A percentile compares a stretch with the other conserved stretches of the same genome.
Evolutionary conservation across 1,140 invertebrate genomes (phyloP).

Genomic region (Euwallacea similis): DNA sequence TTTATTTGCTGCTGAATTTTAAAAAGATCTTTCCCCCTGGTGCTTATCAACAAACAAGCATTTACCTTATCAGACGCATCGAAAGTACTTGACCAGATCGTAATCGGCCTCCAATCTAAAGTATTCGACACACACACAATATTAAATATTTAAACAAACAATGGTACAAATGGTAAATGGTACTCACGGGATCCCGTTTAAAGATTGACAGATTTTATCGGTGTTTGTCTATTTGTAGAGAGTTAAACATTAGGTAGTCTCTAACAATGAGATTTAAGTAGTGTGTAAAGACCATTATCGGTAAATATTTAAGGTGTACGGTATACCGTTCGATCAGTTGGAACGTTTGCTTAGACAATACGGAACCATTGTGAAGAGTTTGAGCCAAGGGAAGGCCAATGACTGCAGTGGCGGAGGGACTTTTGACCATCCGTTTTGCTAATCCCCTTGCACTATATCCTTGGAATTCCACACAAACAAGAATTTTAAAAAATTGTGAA

Average conservation of each 20-base stretch:
- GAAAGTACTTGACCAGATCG: background rate
- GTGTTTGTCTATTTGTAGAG: conserved; percentile 43
- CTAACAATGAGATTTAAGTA: conserved; percentile 43
- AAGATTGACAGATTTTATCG: conserved; percentile 40
- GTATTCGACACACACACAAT: background rate
- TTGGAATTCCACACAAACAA: too few relatives aligned
- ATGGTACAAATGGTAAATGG: conserved; percentile 24
- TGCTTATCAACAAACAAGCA: too few relatives aligned
- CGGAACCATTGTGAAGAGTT: conserved; percentile 28
- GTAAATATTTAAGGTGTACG: conserved; percentile 45
- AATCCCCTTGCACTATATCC: too few relatives aligned
- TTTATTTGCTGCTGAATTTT: too few relatives aligned
- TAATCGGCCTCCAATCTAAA: conserved; percentile 20
- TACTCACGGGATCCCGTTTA: conserved; percentile 29
- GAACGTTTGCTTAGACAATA: conserved; percentile 30
- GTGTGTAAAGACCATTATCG: conserved; percentile 47
- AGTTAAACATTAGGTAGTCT: conserved; percentile 45
- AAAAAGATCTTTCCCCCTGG: too few relatives aligned
- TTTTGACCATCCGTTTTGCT: too few relatives aligned
- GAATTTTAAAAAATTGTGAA: too few relatives aligned
- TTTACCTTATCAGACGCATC: too few relatives aligned
- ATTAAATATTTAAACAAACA: conserved; percentile 26
- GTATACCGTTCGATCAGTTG: conserved; percentile 28
- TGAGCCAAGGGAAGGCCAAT: background rate
- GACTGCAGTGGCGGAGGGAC: too few relatives aligned